Conservation (phyloP, 1,140 invertebrate genomes). For the Spodoptera litura region DNA sequence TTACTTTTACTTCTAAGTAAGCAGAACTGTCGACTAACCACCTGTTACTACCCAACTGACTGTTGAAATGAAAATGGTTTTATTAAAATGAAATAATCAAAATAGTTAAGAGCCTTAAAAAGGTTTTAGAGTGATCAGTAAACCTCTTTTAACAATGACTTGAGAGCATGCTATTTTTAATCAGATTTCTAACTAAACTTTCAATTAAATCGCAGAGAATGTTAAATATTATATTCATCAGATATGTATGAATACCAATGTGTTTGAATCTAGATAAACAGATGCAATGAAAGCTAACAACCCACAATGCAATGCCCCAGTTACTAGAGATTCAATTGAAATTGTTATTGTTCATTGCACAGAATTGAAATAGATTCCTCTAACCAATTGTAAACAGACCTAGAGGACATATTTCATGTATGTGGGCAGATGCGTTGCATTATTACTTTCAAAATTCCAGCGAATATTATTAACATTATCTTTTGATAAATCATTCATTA, state of each 20-base stretch:
- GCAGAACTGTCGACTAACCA: too few species aligned
- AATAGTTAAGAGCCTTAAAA: too few species aligned
- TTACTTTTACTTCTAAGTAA: too few species aligned
- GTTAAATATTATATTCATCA: not conserved
- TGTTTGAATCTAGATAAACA: not conserved
- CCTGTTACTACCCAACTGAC: too few species aligned
- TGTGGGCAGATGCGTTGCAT: constrained; percentile 12
- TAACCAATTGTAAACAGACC: constrained; percentile 16
- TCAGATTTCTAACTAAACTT: too few species aligned
- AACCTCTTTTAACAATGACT: too few species aligned
- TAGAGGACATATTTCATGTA: not conserved
- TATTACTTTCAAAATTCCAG: too few species aligned
- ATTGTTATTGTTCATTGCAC: constrained; percentile 28
- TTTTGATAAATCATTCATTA: not conserved
- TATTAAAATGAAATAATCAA: too few species aligned
- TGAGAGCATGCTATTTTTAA: too few species aligned
- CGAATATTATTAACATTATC: not conserved
- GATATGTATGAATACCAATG: not conserved
- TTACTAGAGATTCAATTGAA: constrained; percentile 23
- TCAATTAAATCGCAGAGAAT: too few species aligned
- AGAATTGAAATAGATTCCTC: constrained; percentile 32
- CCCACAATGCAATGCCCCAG: constrained; percentile 22
- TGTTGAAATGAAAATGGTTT: too few species aligned
- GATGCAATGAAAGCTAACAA: constrained; percentile 18
- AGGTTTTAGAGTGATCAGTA: too few species aligned